Base-by-base conservation (phyloP, 2,113 vertebrate genomes). In the Rhinolophus sinicus region DNA sequence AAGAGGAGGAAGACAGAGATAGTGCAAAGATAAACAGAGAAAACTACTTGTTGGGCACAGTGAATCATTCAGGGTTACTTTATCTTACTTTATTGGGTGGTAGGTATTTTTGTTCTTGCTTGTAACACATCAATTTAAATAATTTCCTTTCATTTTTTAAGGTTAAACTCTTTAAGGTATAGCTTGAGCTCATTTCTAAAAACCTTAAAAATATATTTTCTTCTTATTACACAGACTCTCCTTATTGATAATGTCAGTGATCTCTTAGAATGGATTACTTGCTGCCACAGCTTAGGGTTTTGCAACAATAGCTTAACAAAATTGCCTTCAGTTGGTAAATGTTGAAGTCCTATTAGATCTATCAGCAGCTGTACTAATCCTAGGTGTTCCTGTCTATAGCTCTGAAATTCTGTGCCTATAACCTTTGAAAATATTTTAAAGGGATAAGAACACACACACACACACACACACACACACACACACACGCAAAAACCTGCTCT, bases 61-160 rank as follows among this genome's bases (percentile, higher is more conserved):
- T 13, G 16, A 52, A 11, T 67, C 3, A 15, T 50, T 64, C 33
- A 65, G 33, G 0, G 3, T 78, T 95, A 62, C 44, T 88, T 58
- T 75, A 19, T 76, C 44, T 56, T 94, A 73, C 77, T 81, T 0
- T 58, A 26, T 24, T 70, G 22, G 52, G 18, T 38, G 50, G 50
- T 75, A 83, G 24, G 40, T 75, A 84, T 40, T 91, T 86, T 91
- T 89, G 60, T 81, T 86, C 24, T 96, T 56, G 15, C 54, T 86
- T 83, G 1, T 72, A 88, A 88, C 12, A 88, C 69, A 44, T 69
- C 92, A 54, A 50, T 54, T 97, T 50, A 73, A 75, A 47, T 82
- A 40, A 44, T 28, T 70, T 75, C 80, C 21, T 58, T 60, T 35
- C 30, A 72, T 35, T 33, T 75, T 44, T 72, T 28, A 82, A 65